phyloP scores from a whole-genome alignment of 2,888 invertebrate species.

The Drosophila tripunctata region DNA sequence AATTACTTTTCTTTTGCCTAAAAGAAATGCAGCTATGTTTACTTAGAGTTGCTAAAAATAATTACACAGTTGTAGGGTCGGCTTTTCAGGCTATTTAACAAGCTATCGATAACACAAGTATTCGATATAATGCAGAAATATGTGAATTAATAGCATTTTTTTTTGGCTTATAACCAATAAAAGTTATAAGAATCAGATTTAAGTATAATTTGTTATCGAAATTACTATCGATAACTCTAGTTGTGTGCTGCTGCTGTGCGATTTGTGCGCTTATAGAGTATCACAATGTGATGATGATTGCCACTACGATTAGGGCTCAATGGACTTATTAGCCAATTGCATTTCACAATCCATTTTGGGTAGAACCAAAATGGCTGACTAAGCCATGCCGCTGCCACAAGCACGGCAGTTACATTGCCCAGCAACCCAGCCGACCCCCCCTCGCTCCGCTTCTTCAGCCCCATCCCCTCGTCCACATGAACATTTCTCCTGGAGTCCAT shows the following conservation, averaged over 20 bases:
- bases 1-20: no score
- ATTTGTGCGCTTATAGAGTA: background rate
- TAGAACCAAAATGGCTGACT: conserved; percentile 70
- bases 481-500: conserved; percentile 1
- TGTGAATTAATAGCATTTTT: no score
- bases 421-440: background rate
- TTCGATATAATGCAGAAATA: background rate
- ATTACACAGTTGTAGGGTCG: no score
- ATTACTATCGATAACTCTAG: background rate
- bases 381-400: conserved; percentile 8
- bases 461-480: background rate
- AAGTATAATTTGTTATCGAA: background rate
- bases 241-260: background rate
- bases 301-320: background rate
- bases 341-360: conserved; percentile 54
- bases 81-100: no score
- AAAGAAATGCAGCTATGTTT: no score
- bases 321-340: conserved; percentile 55
- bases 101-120: background rate
- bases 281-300: conserved; percentile 2
- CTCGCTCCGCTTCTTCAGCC: background rate
- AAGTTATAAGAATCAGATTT: no score
- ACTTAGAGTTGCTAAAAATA: no score
- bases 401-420: background rate
- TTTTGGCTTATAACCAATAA: no score